Conservation (phyloP, 2,888 invertebrate genomes). For the Thumatha senex region DNA sequence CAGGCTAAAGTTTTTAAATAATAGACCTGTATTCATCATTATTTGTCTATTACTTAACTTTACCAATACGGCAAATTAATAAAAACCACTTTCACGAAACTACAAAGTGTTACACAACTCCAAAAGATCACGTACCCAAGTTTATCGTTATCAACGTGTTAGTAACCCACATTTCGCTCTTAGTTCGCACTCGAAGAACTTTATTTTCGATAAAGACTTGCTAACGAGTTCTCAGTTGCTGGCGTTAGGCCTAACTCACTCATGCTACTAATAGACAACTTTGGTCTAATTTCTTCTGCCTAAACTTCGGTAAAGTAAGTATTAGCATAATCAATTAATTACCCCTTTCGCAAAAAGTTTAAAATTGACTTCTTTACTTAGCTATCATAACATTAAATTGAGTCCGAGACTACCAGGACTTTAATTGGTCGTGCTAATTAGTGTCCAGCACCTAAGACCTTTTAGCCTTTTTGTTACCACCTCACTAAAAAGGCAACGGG, state of each 20-base stretch:
- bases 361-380: no score
- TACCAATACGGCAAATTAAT: slow-evolving; percentile 25
- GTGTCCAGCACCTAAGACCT: no score
- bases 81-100: slow-evolving; percentile 30
- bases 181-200: slow-evolving; percentile 42
- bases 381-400: no score
- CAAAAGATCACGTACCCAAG: slow-evolving; percentile 60
- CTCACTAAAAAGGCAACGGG: no score
- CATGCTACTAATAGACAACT: not conserved
- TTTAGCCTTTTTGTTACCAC: no score
- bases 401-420: no score
- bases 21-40: no score
- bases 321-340: no score
- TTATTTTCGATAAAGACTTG: slow-evolving; percentile 59
- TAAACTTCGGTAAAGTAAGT: not conserved
- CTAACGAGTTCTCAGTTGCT: slow-evolving; percentile 62
- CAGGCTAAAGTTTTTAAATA: no score
- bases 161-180: slow-evolving; percentile 47
- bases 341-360: no score
- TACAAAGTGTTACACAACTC: slow-evolving; percentile 41
- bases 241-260: slow-evolving; percentile 37
- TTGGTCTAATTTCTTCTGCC: not conserved
- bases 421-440: no score
- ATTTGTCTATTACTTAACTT: no score
- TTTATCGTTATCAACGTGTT: slow-evolving; percentile 59